Evolutionary conservation across 2,113 vertebrate genomes (phyloP).

Genomic region (Tapirus terrestris): DNA sequence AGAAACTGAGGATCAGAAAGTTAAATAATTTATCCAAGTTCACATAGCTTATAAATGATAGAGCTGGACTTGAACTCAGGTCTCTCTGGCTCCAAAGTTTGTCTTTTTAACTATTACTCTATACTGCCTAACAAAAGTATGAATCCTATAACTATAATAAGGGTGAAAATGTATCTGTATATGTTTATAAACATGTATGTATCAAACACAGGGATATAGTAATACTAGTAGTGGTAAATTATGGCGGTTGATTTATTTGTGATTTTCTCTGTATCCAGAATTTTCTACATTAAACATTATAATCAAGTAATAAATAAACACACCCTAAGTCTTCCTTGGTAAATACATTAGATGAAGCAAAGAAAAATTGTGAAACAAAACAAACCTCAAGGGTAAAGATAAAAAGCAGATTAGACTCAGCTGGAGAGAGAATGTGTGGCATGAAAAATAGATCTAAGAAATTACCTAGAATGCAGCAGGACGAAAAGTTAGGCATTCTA

Average conservation of each 20-base stretch:
- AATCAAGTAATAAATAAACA: neutral
- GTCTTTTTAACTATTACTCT: neutral
- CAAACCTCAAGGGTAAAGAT: neutral
- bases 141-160: neutral
- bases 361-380: neutral
- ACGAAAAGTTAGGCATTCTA: neutral
- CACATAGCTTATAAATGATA: neutral
- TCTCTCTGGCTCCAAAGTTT: neutral
- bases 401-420: neutral
- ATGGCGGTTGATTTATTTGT: neutral
- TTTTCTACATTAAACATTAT: constrained; percentile 26
- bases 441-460: neutral
- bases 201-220: neutral
- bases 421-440: neutral
- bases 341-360: neutral
- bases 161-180: rapidly evolving
- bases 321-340: neutral
- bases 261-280: neutral
- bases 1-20: neutral
- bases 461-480: neutral
- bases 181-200: neutral
- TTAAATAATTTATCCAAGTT: constrained; percentile 13
- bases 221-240: neutral
- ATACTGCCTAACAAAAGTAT: neutral
- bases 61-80: neutral